Base-by-base conservation (phyloP, 2,797 vertebrate species). In the Vultur gryphus region DNA sequence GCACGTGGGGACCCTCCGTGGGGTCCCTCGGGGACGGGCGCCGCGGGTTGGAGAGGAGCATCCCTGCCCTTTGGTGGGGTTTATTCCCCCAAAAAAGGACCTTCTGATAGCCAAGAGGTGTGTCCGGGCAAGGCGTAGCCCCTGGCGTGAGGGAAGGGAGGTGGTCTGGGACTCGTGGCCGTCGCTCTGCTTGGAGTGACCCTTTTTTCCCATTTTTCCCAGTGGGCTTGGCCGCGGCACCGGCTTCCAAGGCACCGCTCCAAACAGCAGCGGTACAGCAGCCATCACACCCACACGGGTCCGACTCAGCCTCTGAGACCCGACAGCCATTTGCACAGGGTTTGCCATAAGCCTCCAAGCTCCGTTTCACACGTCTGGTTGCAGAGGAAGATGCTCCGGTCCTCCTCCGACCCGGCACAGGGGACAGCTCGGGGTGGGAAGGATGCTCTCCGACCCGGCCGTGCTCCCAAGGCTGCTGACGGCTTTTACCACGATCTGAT, bases 391-490 rank as follows among this genome's bases (percentile, higher is more conserved):
- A 39, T 86, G 72, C 39, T 78, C 59, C 51, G 72, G 39, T 77
- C 16, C 43, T 43, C 7, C 19, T 66, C 52, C 3, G 3, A 23
- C 25, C 8, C 4, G 1, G 41, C 70, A 21, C 0, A 1, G 49
- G 21, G 16, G 21, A 16, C 2, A 7, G 37, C 29, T 12, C 18
- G 10, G 54, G 29, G 24, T 1, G 13, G 49, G 57, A 75, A 64
- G 41, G 70, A 61, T 52, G 23, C 4, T 92, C 11, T 84, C 49
- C 6, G 4, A 46, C 29, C 46, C 1, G 0, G 35, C 31, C 0
- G 0, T 1, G 4, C 26, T 76, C 35, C 33, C 35, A 39, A 51
- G 20, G 16, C 14, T 1, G 1, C 2, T 1, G 4, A 31, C 0
- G 0, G 16, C 9, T 89, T 82, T 31, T 29, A n/a, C 51, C 54